Base-by-base conservation (phyloP, 1,140 invertebrate genomes). In the Andrena cerasifolii region DNA sequence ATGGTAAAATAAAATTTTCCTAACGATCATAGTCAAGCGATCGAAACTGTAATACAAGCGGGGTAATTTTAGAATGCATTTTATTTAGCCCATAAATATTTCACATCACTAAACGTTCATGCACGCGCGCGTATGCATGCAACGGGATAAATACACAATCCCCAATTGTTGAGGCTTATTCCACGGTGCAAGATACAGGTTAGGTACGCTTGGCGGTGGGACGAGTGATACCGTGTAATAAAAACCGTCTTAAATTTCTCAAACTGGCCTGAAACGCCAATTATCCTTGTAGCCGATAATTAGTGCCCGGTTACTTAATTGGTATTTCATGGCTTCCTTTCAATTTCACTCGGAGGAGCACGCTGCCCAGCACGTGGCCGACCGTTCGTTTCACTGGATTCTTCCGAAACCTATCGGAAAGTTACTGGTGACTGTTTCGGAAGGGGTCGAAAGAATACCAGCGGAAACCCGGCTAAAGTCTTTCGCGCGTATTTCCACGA, bases 281-380 rank as follows among this genome's bases (percentile, higher is more conserved):
- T 26, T 2, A 4, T 3, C 14, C 40, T 47, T 65, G n/a, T 5
- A 21, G 4, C 18, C 12, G 21, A 56, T 82, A 76, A 83, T 80
- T 67, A 65, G 33, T 28, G 28, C n/a, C 63, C 5, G 36, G 10
- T 40, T 10, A 40, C 3, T 47, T 80, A 51, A 85, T 84, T 78
- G 63, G 45, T n/a, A n/a, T 63, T 78, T 61, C 70, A 81, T 80
- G 83, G 83, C 83, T 84, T 84, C 83, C 18, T 77, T 84, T 83
- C 40, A 84, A 84, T 84, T 66, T 83, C 43, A 33, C 21, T 24
- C 43, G 28, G 21, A 36, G 10, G 49, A 24, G 33, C 54, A 16
- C 54, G 45, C 31, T 16, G 4, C 66, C 31, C 71, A 76, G 81
- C 67, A n/a, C 65, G 83, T 58, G 21, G 8, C 66, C 65, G 10